Conservation (phyloP, 2,797 vertebrate genomes). For the Coluber constrictor region DNA sequence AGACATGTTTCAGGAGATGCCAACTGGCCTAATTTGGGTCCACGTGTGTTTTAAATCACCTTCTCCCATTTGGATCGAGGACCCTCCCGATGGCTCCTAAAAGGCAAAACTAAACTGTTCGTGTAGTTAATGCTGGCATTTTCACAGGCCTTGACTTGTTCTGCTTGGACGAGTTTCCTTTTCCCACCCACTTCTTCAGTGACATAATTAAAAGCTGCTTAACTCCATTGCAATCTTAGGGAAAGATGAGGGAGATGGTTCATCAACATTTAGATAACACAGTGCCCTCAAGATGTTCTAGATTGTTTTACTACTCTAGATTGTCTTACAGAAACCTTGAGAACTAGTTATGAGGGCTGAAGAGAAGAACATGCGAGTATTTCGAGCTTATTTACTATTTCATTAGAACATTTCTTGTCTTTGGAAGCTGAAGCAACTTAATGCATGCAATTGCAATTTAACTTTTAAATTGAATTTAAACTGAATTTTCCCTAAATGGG, state of each 20-base stretch:
- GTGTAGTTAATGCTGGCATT: background rate
- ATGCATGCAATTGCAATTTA: background rate
- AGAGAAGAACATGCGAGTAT: background rate
- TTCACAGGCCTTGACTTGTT: background rate
- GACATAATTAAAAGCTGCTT: background rate
- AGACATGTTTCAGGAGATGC: background rate
- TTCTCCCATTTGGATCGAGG: background rate
- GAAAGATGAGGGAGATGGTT: background rate
- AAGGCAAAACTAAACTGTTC: background rate
- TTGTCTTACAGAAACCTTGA: background rate
- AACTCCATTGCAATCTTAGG: background rate
- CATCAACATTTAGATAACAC: background rate
- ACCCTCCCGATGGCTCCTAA: background rate
- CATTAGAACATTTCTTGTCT: background rate
- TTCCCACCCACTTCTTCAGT: background rate
- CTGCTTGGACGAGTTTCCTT: background rate
- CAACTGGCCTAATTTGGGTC: background rate
- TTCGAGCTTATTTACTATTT: background rate
- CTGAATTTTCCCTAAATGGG: background rate
- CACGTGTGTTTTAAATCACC: background rate
- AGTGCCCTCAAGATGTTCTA: background rate
- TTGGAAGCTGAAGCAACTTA: background rate
- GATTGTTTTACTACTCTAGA: background rate
- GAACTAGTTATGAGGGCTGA: background rate
- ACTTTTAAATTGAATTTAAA: no score